Evolutionary conservation across 2,797 vertebrate species (phyloP), one percentile per base, ranked within the genome.

Genomic region (Silurus aristotelis): DNA sequence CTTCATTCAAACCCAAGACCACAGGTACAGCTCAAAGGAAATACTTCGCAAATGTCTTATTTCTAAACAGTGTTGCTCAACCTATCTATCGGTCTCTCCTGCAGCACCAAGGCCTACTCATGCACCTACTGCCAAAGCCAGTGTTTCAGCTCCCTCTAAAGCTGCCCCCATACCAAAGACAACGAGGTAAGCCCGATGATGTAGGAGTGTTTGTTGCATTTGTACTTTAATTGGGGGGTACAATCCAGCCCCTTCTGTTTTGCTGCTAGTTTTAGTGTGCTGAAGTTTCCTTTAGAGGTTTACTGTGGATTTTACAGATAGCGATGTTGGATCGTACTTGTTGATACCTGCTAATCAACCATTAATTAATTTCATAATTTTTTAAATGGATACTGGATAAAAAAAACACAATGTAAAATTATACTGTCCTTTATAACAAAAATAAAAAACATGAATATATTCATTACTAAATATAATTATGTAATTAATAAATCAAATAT

Each of bases 151-250:
- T 66, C 78, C 71, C 67, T 83, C 89, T 22, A 95, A 92, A 90
- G 63, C 88, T 22, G 52, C 89, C 17, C 86, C 92, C 0, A 22
- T 78, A 85, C 83, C 91, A 82, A 95, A 93, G 92, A 88, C 92
- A 55, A 88, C 91, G 90, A 95, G 94, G 95, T 96, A 93, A 87
- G 87, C 31, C 64, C 84, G 17, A 43, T 8, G 22, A 22, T 89
- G 1, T 60, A 43, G 0, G 70, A 17, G 1, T 60, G 56, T 78
- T 60, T 1, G 58, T 52, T 38, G 13, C 1, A 80, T 52, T 80
- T n/a, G 15, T 80, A 63, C 52, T 52, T 27, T 25, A 12, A 79
- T 52, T 52, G 48, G 48, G 48, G 48, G 48, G 48, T 10, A 52
- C 48, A 52, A 52, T 3, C 48, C 6, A 52, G 6, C 48, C 6